These are phyloP conservation scores for Amazona ochrocephala DNA, from an alignment of 2,797 vertebrate species.

Conservation along the genomic window DNA sequence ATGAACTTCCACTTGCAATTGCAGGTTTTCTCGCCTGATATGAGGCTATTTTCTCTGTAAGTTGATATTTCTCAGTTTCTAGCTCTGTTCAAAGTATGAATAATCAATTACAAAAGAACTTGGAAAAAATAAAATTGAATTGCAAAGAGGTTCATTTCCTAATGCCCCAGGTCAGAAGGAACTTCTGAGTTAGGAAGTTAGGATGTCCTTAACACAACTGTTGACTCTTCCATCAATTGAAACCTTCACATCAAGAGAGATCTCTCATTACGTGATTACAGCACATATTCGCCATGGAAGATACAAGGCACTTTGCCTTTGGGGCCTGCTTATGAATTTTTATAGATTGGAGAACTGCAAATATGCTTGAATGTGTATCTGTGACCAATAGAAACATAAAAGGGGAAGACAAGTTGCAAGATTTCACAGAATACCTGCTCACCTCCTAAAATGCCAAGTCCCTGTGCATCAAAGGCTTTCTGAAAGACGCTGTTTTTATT, in stretches of 20 bases:
- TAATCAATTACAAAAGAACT: background rate
- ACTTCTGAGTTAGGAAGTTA: slow-evolving; percentile 27
- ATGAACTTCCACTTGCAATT: slow-evolving; percentile 19
- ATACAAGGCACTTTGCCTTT: background rate
- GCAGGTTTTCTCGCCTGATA: slow-evolving; percentile 1
- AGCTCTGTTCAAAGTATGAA: slow-evolving; percentile 21
- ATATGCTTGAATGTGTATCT: slow-evolving; percentile 8
- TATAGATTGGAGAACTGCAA: slow-evolving; percentile 8
- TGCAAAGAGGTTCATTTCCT: slow-evolving; percentile 15
- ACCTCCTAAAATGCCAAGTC: background rate
- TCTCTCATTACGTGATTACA: background rate
- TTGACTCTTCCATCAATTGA: slow-evolving; percentile 13
- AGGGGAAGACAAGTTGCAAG: background rate
- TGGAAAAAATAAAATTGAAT: background rate
- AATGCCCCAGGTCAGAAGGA: slow-evolving; percentile 5
- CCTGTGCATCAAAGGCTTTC: background rate
- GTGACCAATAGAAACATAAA: slow-evolving; percentile 45
- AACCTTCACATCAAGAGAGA: background rate
- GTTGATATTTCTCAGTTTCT: background rate
- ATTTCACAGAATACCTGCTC: background rate
- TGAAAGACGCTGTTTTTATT: background rate
- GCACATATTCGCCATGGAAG: background rate
- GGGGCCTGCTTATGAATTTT: slow-evolving; percentile 9
- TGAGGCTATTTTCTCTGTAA: slow-evolving; percentile 25
- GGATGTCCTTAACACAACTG: background rate